phyloP scores from a whole-genome alignment of 2,113 vertebrate genomes.

The Camelus dromedarius region DNA sequence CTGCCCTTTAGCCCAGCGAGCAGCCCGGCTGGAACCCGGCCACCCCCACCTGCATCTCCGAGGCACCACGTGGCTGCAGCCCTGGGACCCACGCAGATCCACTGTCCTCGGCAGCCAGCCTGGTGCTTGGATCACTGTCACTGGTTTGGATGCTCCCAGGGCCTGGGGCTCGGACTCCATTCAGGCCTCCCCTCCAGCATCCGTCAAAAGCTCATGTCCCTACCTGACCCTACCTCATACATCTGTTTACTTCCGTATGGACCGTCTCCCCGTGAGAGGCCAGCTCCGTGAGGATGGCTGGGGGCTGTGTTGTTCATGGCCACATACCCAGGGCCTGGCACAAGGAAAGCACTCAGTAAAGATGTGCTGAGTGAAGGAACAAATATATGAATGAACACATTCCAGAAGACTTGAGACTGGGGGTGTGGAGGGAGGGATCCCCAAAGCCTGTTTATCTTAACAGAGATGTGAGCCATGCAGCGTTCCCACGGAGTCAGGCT shows the following conservation, averaged over 20 bases:
- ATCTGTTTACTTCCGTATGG: neutral
- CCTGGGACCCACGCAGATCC: neutral
- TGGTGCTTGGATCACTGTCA: neutral
- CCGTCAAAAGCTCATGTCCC: neutral
- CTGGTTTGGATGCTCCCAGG: no score
- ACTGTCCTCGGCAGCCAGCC: neutral
- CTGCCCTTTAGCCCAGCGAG: neutral
- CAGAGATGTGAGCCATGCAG: accelerated
- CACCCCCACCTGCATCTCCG: neutral
- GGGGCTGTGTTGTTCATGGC: neutral
- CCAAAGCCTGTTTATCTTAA: neutral
- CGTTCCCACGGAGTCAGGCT: neutral
- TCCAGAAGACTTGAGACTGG: neutral
- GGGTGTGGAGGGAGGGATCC: no score
- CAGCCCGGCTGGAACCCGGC: neutral
- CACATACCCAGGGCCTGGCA: neutral
- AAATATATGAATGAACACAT: no score
- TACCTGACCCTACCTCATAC: neutral
- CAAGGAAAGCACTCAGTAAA: neutral
- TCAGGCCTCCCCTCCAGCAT: neutral
- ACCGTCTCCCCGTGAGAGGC: neutral
- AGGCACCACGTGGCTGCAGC: neutral
- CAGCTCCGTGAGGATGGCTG: neutral
- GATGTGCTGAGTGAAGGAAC: neutral
- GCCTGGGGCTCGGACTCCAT: neutral